phyloP scores from a whole-genome alignment of 2,888 invertebrate species.

The Papilio protenor region DNA sequence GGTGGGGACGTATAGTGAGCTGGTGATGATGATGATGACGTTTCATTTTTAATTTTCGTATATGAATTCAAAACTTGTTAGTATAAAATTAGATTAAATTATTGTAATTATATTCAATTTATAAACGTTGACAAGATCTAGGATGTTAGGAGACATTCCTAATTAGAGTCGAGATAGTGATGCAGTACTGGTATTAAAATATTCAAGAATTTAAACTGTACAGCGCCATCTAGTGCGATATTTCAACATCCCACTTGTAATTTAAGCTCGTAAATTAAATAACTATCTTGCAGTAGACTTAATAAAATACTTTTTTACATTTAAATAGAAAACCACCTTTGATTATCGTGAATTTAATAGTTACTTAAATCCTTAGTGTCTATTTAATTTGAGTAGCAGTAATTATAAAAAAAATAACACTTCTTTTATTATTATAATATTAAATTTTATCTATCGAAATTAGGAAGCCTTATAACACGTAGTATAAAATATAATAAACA shows the following conservation, averaged over 20 bases:
- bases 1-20: too few species aligned
- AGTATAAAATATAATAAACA: not conserved
- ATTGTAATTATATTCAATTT: not conserved
- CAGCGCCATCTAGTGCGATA: slow-evolving; percentile 10
- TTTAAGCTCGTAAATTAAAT: slow-evolving; percentile 24
- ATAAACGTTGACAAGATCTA: slow-evolving; percentile 4
- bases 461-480: not conserved
- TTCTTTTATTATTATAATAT: not conserved
- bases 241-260: slow-evolving; percentile 36
- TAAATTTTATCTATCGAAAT: not conserved
- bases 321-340: not conserved
- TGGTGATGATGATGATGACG: too few species aligned
- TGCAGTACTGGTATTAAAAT: slow-evolving; percentile 38
- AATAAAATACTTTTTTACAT: not conserved
- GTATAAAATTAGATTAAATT: not conserved
- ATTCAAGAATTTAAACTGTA: slow-evolving; percentile 33
- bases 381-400: not conserved
- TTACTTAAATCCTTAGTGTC: not conserved
- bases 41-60: too few species aligned
- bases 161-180: slow-evolving; percentile 31
- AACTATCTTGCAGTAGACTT: slow-evolving; percentile 38
- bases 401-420: not conserved
- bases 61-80: too few species aligned
- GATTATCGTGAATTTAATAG: not conserved
- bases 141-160: slow-evolving; percentile 30